Evolutionary conservation across 1,140 invertebrate species (phyloP), one percentile per base, ranked within the genome.

Genomic region (Euura saliciscinereae): DNA sequence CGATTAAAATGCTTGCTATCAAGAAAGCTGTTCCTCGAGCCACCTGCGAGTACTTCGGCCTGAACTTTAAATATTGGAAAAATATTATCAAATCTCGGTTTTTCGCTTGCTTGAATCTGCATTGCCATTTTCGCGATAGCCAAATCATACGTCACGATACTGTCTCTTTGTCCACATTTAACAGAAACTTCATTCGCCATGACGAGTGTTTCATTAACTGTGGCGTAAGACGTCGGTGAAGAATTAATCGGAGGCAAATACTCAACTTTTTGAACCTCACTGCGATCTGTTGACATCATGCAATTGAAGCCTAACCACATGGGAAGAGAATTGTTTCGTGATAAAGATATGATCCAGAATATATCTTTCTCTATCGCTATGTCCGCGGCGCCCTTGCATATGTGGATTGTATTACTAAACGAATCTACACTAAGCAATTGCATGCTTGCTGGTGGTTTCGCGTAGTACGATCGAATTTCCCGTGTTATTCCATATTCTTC

Each of bases 1-100:
- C 85, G 72, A 75, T 86, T 87, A 73, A 82, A 87, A 80, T 87
- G 80, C 71, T 83, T 86, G 43, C 85, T 77, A 45, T 76, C 76
- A 11, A 87, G 59, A 74, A 87, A 85, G 51, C 83, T 79, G 46
- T 79, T 82, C 42, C 82, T 69, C 13, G 86, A 87, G 10, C 85
- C 84, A 65, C 42, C 44, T 42, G 84, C 83, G 69, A 86, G 65
- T 45, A 82, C 74, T 74, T 83, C 79, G 74, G 77, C 73, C 74
- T 86, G 73, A 68, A 79, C 75, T n/a, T n/a, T n/a, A n/a, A 85
- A 76, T 70, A 83, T 78, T 13, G 86, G 83, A 73, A 87, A 88
- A 46, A 84, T 51, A 71, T 85, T 82, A 71, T 85, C 74, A 74
- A 79, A 85, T 71, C 66, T 69, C 1, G 80, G 78, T 10, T 73